Evolutionary conservation across 2,113 vertebrate species (phyloP), one percentile per base, ranked within the genome.

Genomic region (Trochalopteron elliotii): DNA sequence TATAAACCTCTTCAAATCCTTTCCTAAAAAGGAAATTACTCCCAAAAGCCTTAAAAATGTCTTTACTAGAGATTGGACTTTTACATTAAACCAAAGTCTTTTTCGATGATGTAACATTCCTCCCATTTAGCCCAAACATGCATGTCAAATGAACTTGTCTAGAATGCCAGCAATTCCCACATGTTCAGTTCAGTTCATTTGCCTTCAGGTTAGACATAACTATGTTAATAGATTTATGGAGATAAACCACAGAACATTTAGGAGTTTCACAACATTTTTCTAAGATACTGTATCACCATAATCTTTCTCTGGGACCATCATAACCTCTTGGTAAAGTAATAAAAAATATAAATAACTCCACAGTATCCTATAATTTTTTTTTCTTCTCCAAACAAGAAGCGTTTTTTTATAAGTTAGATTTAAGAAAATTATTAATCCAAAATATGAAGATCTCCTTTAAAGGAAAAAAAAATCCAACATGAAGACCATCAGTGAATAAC

Each of bases 21-120:
- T 59, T 83, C 91, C 95, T 87, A 79, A 83, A 93, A 83, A 80
- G 74, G 84, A 87, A 91, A 95, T 85, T 42, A 23, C 74, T 96
- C 55, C 59, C 45, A 76, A 93, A 91, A 76, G 61, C 67, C 71
- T 83, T 93, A 83, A 80, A 91, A 91, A 76, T 9, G n/a, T 80
- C 70, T 88, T 87, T 86, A 24, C 39, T 83, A 82, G 44, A 71
- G 57, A 37, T 1, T 67, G 55, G 87, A 44, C 37, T 91, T 89
- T 79, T 75, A 94, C 70, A 96, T 79, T 87, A 82, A 78, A 89
- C 33, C 39, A 16, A 64, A 95, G 70, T 87, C 82, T 93, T 96
- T 94, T 85, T 55, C 79, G 8, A 83, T 94, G 83, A 93, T 86
- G 89, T 78, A 87, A 95, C 50, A 94, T 94, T 86, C 76, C 22